Percentiles rank a stretch among this genome's conserved stretches.
phyloP scores from a whole-genome alignment of 2,797 vertebrate genomes.

The Hydrolagus colliei region DNA sequence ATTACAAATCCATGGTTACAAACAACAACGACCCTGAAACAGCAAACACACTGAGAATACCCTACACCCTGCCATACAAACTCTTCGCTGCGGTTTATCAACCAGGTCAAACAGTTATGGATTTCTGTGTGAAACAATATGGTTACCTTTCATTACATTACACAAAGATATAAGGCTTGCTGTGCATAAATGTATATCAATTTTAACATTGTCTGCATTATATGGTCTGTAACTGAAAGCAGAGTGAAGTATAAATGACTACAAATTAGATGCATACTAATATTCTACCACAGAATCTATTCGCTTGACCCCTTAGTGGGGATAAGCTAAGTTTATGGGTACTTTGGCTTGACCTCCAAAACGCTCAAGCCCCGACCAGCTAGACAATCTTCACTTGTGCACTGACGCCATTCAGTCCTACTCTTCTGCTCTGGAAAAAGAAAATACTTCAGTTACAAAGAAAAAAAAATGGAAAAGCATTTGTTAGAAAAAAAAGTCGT shows the following conservation, averaged over 20 bases:
- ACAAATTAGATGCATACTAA: slow-evolving; percentile 18
- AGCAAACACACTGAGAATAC: not conserved
- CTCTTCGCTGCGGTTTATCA: not conserved
- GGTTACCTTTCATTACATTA: not conserved
- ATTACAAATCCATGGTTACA: slow-evolving; percentile 24
- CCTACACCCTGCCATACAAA: slow-evolving; percentile 11
- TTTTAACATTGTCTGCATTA: slow-evolving; percentile 25
- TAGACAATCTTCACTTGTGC: not conserved
- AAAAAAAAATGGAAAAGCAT: not conserved
- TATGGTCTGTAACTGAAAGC: slow-evolving; percentile 13
- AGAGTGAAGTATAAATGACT: slow-evolving; percentile 25
- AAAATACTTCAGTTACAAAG: not conserved
- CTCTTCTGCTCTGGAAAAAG: slow-evolving; percentile 44
- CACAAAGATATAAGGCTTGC: slow-evolving; percentile 20
- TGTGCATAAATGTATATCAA: slow-evolving; percentile 15
- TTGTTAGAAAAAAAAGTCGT: not conserved
- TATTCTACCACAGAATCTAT: slow-evolving; percentile 28
- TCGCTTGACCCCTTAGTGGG: slow-evolving; percentile 7
- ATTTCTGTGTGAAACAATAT: slow-evolving; percentile 1
- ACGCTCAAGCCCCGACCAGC: slow-evolving; percentile 20
- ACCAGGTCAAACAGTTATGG: not conserved
- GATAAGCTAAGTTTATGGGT: not conserved
- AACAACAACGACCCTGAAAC: slow-evolving; percentile 10
- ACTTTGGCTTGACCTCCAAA: slow-evolving; percentile 13
- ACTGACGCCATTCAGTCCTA: slow-evolving; percentile 34